Conservation (phyloP, 1,140 invertebrate genomes). For the Trinorchestia longiramus region DNA sequence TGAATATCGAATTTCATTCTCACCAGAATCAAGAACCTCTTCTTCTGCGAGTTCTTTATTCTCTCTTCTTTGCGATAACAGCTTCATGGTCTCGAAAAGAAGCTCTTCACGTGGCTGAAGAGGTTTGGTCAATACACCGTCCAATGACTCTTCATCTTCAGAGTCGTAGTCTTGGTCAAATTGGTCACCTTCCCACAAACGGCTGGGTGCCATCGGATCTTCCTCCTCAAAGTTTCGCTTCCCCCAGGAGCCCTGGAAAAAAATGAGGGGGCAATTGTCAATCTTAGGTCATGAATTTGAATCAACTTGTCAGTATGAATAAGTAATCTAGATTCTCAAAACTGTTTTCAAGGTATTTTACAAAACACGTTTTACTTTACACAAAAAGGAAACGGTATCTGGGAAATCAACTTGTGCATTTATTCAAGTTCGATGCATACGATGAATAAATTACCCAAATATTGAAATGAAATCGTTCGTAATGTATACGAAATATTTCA, state of each 20-base stretch:
- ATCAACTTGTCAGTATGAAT: background rate
- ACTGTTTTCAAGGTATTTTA: too few species aligned
- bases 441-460: too few species aligned
- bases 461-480: too few species aligned
- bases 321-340: background rate
- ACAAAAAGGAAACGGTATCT: too few species aligned
- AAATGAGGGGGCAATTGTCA: background rate
- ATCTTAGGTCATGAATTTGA: background rate
- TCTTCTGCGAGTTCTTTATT: background rate
- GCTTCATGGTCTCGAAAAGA: conserved; percentile 17
- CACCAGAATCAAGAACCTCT: background rate
- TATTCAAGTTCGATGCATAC: too few species aligned
- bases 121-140: background rate
- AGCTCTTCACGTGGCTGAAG: background rate
- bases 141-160: background rate
- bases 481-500: too few species aligned
- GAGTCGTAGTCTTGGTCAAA: conserved; percentile 12
- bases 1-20: background rate
- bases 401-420: too few species aligned
- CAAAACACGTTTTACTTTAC: too few species aligned
- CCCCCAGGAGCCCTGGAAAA: conserved; percentile 25
- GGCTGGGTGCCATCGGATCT: background rate
- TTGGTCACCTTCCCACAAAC: background rate
- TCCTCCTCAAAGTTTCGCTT: background rate
- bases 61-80: background rate